Base-by-base conservation (phyloP, 23 tunicate genomes). In the Clavelina lepadiformis region DNA sequence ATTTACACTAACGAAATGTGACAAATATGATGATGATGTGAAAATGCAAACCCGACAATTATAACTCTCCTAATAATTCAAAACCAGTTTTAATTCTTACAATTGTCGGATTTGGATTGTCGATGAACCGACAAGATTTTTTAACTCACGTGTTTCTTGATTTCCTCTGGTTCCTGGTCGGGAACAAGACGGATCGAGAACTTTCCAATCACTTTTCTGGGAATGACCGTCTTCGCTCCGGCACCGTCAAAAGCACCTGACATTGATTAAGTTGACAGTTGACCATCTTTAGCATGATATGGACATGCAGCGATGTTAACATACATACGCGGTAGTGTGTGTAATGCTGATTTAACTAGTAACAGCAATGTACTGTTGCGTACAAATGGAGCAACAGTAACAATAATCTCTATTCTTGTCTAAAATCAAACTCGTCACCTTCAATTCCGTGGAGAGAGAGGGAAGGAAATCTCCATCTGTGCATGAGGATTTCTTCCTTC, bases 211-310 rank as follows among this genome's bases (percentile, higher is more conserved):
- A 94, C 88, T 63, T 88, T 82, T 5, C 99, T 63, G 22, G 99
- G 99, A 47, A 94, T 94, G 45, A 94, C 99, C 0, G 99, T 94
- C 58, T 94, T 94, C 0, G 96, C 99, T 3, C 99, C 99, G n/a
- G 99, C 26, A 13, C 95, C 99, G 31, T 81, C 84, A 63, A 89
- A 89, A 0, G 97, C 97, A 6, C 97, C 89, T 82, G 30, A 21
- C 49, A 41, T 11, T 41, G 11, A 11, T 11, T 41, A 41, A 41
- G 15, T 41, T 41, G 49, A 11, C 49, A 41, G 15, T 15, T 15
- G 15, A 15, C 49, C 15, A 41, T 11, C 11, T 11, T 41, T 41
- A 41, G 15, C 15, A 11, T 41, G 15, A 41, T 11, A 41, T 11
- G 15, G 49, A 41, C 15, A 41, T 41, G 11, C 15, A 11, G 11